These are phyloP conservation scores for Rhegmatorhina hoffmannsi DNA, from an alignment of 2,113 vertebrate genomes.

Conservation along the genomic window DNA sequence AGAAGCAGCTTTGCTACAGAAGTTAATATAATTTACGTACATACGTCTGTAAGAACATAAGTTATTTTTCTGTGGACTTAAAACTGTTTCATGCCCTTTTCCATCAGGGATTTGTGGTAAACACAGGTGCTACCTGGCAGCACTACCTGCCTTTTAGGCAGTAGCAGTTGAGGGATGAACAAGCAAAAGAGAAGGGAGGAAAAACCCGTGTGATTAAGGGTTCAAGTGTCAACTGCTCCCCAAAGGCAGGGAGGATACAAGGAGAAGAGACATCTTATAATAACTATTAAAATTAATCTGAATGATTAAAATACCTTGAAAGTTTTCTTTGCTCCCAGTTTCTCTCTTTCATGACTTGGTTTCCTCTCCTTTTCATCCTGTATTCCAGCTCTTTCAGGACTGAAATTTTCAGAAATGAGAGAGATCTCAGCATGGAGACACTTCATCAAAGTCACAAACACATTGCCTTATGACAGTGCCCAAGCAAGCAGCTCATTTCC, in stretches of 20 bases:
- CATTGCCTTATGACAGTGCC: not conserved
- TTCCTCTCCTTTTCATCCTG: not conserved
- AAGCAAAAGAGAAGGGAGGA: not conserved
- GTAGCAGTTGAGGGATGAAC: not conserved
- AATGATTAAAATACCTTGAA: not conserved
- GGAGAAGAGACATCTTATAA: not conserved
- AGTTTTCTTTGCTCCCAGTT: not conserved
- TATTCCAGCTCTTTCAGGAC: not conserved
- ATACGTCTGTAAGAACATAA: not conserved
- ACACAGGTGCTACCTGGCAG: not conserved
- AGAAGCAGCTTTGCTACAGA: not conserved
- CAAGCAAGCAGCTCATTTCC: not conserved
- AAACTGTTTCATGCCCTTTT: not conserved
- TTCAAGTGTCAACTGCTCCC: not conserved
- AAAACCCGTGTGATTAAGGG: not conserved
- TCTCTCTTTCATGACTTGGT: not conserved
- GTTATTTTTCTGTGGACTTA: not conserved
- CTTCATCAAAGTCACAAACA: not conserved
- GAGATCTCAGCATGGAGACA: not conserved
- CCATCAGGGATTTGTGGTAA: not conserved
- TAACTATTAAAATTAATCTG: not conserved
- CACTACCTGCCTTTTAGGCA: not conserved
- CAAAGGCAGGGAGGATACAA: not conserved
- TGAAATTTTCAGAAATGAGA: slow-evolving; percentile 36
- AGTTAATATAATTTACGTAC: not conserved